Conservation (phyloP, 2,888 invertebrate genomes). For the Scotopteryx bipunctaria region DNA sequence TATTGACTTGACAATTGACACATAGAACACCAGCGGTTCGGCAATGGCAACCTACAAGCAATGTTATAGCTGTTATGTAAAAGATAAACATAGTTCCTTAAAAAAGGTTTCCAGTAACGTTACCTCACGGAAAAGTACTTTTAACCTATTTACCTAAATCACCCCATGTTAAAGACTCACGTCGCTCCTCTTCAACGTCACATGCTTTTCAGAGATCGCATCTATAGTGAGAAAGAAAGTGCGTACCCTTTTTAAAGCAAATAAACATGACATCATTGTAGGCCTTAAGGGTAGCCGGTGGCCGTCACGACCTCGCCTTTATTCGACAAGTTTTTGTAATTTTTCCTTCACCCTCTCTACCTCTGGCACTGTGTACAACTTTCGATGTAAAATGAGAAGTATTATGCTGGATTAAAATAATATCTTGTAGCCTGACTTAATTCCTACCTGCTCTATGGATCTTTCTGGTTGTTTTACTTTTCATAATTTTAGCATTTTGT, state of each 20-base stretch:
- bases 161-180: conserved; percentile 65
- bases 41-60: too few relatives aligned
- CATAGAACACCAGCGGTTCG: too few relatives aligned
- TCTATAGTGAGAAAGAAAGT: conserved; percentile 62
- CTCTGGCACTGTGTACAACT: conserved; percentile 1
- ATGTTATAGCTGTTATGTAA: too few relatives aligned
- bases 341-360: conserved; percentile 49
- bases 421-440: not conserved
- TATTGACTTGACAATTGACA: too few relatives aligned
- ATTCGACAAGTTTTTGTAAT: conserved; percentile 70
- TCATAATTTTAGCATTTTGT: too few relatives aligned
- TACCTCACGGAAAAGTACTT: conserved; percentile 45
- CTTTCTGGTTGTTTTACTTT: too few relatives aligned
- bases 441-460: too few relatives aligned
- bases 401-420: not conserved
- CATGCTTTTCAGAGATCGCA: conserved; percentile 54
- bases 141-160: conserved; percentile 60
- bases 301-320: conserved; percentile 66
- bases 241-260: conserved; percentile 70
- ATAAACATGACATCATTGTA: conserved; percentile 76
- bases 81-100: conserved; percentile 4
- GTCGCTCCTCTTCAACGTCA: conserved; percentile 62
- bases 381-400: conserved; percentile 1
- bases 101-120: conserved; percentile 32
- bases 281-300: conserved; percentile 57